Conservation (phyloP, 2,888 invertebrate species). For the Euplagia quadripunctaria region DNA sequence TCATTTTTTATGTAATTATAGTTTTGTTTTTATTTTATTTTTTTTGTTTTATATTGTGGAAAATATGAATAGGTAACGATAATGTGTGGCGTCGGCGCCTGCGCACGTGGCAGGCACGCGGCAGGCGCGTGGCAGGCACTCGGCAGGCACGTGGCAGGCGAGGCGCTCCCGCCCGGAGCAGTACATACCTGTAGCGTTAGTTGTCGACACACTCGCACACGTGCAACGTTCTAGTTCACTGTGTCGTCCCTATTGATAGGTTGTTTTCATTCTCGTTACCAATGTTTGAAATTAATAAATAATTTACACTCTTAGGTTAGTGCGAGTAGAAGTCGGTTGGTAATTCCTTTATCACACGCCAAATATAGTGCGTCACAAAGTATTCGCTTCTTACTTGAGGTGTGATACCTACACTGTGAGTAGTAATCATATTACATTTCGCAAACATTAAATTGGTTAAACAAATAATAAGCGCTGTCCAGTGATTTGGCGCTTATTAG, state of each 20-base stretch:
- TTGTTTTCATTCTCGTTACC: constrained; percentile 56
- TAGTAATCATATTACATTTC: constrained; percentile 35
- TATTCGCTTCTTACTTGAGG: constrained; percentile 29
- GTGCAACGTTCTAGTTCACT: constrained; percentile 27
- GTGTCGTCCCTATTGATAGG: constrained; percentile 25
- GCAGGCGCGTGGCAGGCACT: constrained; percentile 33
- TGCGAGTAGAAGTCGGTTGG: constrained; percentile 35
- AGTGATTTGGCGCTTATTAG: constrained; percentile 45
- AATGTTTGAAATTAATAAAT: constrained; percentile 45
- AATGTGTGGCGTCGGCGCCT: constrained; percentile 44
- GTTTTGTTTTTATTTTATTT: constrained; percentile 65
- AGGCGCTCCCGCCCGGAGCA: too few relatives aligned
- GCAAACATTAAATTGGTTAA: constrained; percentile 27
- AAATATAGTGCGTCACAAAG: constrained; percentile 41
- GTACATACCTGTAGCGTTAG: constrained; percentile 29
- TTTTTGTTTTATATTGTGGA: constrained; percentile 56
- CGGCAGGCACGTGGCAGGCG: constrained; percentile 34
- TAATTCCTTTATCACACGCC: constrained; percentile 31
- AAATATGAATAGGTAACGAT: constrained; percentile 64
- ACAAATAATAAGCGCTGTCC: constrained; percentile 37
- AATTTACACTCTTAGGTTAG: constrained; percentile 46
- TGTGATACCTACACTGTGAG: constrained; percentile 27
- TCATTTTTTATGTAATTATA: constrained; percentile 71
- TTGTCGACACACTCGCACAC: constrained; percentile 22
- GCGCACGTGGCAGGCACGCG: constrained; percentile 32